phyloP scores from a whole-genome alignment of 2,113 vertebrate species.

The Varanus salvator region DNA sequence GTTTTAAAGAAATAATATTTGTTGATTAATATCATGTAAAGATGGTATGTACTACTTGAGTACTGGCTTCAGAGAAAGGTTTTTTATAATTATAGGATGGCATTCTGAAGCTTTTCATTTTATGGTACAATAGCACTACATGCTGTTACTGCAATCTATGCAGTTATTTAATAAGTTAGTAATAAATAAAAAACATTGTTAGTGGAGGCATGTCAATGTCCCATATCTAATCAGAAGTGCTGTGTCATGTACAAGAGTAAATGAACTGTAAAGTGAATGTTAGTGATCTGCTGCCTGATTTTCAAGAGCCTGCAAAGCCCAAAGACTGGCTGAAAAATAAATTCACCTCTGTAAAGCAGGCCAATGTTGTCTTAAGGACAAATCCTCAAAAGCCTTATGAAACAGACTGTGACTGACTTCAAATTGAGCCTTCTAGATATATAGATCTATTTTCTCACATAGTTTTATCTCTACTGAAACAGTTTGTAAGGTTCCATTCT shows the following conservation, averaged over 20 bases:
- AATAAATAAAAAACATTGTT: slow-evolving; percentile 43
- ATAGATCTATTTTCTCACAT: neutral
- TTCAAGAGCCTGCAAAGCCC: neutral
- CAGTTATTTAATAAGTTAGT: slow-evolving; percentile 18
- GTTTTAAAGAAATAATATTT: neutral
- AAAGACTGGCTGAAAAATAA: slow-evolving; percentile 48
- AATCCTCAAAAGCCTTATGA: slow-evolving; percentile 11
- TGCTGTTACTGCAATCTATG: slow-evolving; percentile 31
- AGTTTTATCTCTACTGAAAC: neutral
- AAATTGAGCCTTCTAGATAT: slow-evolving; percentile 20
- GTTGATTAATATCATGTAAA: slow-evolving; percentile 5
- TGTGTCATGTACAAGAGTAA: slow-evolving; percentile 30
- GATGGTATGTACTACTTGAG: neutral
- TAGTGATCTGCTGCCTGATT: slow-evolving; percentile 32
- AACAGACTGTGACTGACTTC: neutral
- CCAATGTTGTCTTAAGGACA: slow-evolving; percentile 1
- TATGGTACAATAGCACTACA: slow-evolving; percentile 23
- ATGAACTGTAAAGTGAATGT: slow-evolving; percentile 39
- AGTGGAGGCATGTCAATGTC: slow-evolving; percentile 22
- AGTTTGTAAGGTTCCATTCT: neutral
- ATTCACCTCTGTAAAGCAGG: slow-evolving; percentile 14
- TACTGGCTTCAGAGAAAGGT: neutral
- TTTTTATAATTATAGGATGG: slow-evolving; percentile 12
- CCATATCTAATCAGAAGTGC: slow-evolving; percentile 29
- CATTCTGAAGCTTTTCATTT: slow-evolving; percentile 23